Evolutionary conservation across 2,888 invertebrate species (phyloP), one percentile per base, ranked within the genome.

Genomic region (Caenorhabditis macrosperma): DNA sequence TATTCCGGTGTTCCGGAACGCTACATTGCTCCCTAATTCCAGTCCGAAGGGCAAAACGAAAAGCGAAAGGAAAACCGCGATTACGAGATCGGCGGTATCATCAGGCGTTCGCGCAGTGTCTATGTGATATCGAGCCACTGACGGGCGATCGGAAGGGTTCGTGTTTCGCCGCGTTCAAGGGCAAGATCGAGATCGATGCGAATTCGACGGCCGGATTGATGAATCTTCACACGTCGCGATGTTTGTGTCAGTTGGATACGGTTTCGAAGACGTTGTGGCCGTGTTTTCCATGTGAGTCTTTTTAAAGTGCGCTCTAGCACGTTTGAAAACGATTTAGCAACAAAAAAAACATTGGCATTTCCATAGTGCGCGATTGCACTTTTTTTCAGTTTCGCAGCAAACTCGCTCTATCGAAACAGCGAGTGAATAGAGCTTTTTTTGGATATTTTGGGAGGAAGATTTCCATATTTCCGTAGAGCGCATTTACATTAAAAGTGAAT

Each of bases 251-350:
- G 54, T 60, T 90, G 17, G 90, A 90, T 66, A 86, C 80, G 59
- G 80, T 85, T n/a, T 86, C 88, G 1, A 87, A 87, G 26, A 85
- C 87, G 12, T 50, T 90, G 2, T 90, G 90, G 90, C 90, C 90
- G 0, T 90, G 90, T 66, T 90, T 90, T 83, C 90, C 90, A 33
- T 89, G 89, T 89, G 46, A 85, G 86, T 77, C 52, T 20, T 9
- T n/a, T 44, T 41, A n/a, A n/a, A n/a, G n/a, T n/a, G n/a, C n/a
- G n/a, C n/a, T n/a, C n/a, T n/a, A n/a, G n/a, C n/a, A n/a, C n/a
- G n/a, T n/a, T n/a, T n/a, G n/a, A n/a, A n/a, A n/a, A n/a, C n/a
- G n/a, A n/a, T n/a, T n/a, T n/a, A n/a, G n/a, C n/a, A n/a, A n/a
- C n/a, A n/a, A n/a, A n/a, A n/a, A n/a, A n/a, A n/a, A n/a, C n/a